These are phyloP conservation scores for Coremacera marginata DNA, from an alignment of 2,888 invertebrate species.

Conservation along the genomic window DNA sequence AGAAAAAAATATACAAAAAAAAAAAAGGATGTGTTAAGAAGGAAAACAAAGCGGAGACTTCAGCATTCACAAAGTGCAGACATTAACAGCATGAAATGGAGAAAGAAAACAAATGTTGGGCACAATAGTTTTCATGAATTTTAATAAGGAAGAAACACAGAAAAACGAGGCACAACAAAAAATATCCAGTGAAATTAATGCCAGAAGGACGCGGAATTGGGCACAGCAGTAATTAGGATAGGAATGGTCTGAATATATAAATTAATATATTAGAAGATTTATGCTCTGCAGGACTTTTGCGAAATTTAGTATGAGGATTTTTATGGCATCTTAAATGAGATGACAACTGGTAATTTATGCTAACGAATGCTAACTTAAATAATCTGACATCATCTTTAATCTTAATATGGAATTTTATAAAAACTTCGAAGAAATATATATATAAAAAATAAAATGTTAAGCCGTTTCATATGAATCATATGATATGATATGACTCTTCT, in stretches of 20 bases:
- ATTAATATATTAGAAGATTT: too few relatives aligned
- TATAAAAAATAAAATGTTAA: too few relatives aligned
- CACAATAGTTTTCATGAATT: slow-evolving; percentile 3
- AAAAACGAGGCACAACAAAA: not conserved
- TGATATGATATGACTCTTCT: too few relatives aligned
- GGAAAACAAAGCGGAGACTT: slow-evolving; percentile 18
- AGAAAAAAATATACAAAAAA: not conserved
- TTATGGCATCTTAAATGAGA: too few relatives aligned
- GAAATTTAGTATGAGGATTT: too few relatives aligned
- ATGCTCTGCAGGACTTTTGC: too few relatives aligned
- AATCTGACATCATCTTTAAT: too few relatives aligned
- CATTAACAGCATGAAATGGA: slow-evolving; percentile 13
- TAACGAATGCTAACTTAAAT: too few relatives aligned
- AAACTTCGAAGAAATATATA: too few relatives aligned
- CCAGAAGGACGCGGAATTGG: not conserved
- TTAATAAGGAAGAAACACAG: not conserved
- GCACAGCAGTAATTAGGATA: not conserved
- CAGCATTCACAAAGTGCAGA: slow-evolving; percentile 17
- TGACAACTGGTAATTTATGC: too few relatives aligned
- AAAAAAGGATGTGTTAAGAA: slow-evolving; percentile 5
- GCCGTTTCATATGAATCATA: too few relatives aligned
- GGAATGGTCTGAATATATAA: not conserved
- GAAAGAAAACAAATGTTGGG: not conserved
- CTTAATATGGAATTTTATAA: too few relatives aligned
- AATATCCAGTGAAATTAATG: not conserved